phyloP scores from a whole-genome alignment of 2,113 vertebrate genomes.

The Columba janthina region DNA sequence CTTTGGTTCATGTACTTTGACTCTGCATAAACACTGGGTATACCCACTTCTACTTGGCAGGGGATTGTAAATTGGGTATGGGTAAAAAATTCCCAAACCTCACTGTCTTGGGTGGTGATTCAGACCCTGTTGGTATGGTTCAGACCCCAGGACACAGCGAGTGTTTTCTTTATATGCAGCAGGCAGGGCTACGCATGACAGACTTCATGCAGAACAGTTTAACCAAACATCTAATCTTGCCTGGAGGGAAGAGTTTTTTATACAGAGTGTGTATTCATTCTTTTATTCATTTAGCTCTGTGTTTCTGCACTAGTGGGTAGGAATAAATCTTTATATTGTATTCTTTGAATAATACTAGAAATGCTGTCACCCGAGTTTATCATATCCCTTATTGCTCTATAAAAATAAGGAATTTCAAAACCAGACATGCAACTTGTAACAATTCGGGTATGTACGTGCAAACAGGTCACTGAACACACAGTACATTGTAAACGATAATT shows the following conservation, averaged over 20 bases:
- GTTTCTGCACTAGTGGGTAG: slow-evolving; percentile 25
- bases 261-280: not conserved
- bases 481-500: not conserved
- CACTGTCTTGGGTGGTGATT: not conserved
- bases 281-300: slow-evolving; percentile 33
- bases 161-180: not conserved
- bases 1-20: not conserved
- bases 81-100: not conserved
- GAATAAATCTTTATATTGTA: slow-evolving; percentile 40
- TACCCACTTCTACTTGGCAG: not conserved
- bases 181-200: not conserved
- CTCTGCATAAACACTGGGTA: not conserved
- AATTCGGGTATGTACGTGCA: not conserved
- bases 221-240: not conserved
- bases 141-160: not conserved
- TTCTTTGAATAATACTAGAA: not conserved
- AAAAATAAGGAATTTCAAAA: slow-evolving; percentile 15
- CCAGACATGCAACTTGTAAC: not conserved
- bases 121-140: not conserved
- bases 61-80: not conserved
- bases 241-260: slow-evolving; percentile 32
- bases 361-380: not conserved
- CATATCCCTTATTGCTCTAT: not conserved
- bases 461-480: not conserved
- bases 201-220: slow-evolving; percentile 4